Evolutionary conservation across 2,797 vertebrate species (phyloP), one percentile per base, ranked within the genome.

Genomic region (Diceros bicornis): DNA sequence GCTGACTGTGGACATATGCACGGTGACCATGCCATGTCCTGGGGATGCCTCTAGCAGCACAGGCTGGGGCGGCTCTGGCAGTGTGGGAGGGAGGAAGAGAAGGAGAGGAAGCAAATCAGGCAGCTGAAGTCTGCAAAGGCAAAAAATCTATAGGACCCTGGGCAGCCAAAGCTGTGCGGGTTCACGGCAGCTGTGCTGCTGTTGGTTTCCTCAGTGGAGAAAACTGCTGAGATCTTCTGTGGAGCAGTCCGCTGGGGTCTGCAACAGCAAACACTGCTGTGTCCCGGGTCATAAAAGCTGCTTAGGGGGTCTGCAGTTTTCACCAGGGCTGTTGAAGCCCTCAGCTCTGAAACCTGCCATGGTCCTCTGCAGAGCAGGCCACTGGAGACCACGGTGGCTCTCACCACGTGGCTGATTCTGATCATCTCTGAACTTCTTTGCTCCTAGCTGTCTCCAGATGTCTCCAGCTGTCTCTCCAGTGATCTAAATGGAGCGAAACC

Each of bases 321-420:
- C 20, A 1, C 32, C 14, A 21, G 20, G 57, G 18, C 3, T 59
- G 6, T 18, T 16, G 32, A 34, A 47, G 52, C 7, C 32, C 50
- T 25, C 50, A 55, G 50, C 13, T 2, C 9, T 2, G 32, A n/a
- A 20, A 8, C 11, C 13, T 57, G 20, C 6, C 0, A 20, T 32
- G 32, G 62, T 64, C 7, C 27, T 57, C n/a, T 21, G 23, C 75
- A 16, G 1, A 4, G 50, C n/a, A 64, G 50, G 44, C 7, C 81
- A 11, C 44, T 11, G 62, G 44, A 7, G 44, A 64, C 81, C 62
- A 34, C 0, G 2, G 81, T 1, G 62, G 62, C 13, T 6, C 62
- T 34, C 41, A 21, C 13, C 13, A 9, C 10, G 44, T 27, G 44
- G 1, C 32, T 11, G 44, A 52, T 41, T 32, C 21, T 6, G 13